Conservation (phyloP, 2,888 invertebrate species). For the Galerucella nymphaeae region DNA sequence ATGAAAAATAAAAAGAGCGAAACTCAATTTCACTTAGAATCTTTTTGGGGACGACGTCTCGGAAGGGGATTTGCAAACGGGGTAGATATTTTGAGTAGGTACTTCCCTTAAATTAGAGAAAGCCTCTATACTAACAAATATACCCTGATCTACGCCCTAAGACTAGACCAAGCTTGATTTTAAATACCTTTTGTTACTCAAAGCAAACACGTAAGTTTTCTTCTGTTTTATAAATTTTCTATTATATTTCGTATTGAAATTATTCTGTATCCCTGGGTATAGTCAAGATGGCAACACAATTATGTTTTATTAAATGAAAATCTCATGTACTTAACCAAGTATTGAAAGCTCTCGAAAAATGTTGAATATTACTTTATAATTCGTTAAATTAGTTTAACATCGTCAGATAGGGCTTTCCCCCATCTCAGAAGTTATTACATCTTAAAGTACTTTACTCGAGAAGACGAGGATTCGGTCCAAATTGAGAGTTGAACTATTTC, state of each 20-base stretch:
- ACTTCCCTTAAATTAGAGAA: too few relatives aligned
- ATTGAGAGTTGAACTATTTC: conserved; percentile 34
- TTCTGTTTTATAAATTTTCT: too few relatives aligned
- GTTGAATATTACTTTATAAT: conserved; percentile 42
- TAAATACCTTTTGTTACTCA: too few relatives aligned
- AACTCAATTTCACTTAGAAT: too few relatives aligned
- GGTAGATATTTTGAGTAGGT: too few relatives aligned
- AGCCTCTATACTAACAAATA: too few relatives aligned
- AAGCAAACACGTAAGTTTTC: too few relatives aligned
- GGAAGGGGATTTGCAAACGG: too few relatives aligned
- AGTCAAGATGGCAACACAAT: conserved; percentile 30
- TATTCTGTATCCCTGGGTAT: conserved; percentile 24
- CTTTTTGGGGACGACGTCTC: too few relatives aligned
- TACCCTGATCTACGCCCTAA: too few relatives aligned
- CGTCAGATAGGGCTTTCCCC: conserved; percentile 36
- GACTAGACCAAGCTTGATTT: too few relatives aligned
- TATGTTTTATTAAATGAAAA: conserved; percentile 40
- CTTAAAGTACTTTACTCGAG: conserved; percentile 35
- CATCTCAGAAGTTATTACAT: conserved; percentile 38
- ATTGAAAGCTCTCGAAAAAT: conserved; percentile 42
- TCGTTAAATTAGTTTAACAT: conserved; percentile 40
- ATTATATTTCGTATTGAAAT: not conserved
- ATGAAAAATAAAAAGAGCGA: too few relatives aligned
- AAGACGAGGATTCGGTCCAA: conserved; percentile 28
- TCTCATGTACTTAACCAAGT: conserved; percentile 30